phyloP scores from a whole-genome alignment of 2,797 vertebrate genomes.

The Clarias laeviceps region DNA sequence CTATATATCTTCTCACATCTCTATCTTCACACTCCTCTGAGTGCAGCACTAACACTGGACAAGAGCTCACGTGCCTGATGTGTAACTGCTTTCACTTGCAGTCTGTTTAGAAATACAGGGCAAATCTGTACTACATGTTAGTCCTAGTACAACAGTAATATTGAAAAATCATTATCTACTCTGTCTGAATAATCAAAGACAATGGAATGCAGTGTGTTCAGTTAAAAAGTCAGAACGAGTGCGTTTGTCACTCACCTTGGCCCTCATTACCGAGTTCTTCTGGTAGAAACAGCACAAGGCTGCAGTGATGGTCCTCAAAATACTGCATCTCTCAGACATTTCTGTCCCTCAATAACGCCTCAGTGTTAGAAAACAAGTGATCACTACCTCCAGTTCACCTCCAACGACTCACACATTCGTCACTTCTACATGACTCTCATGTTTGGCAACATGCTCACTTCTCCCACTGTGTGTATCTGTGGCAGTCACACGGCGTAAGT shows the following conservation, averaged over 20 bases:
- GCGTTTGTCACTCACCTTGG: conserved; percentile 84
- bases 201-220: neutral
- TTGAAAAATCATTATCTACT: neutral
- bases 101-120: neutral
- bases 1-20: conserved; percentile 24
- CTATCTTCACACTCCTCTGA: conserved; percentile 25
- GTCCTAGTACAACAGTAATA: neutral
- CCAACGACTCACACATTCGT: conserved; percentile 27
- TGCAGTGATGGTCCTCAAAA: conserved; percentile 82
- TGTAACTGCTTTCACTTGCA: neutral
- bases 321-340: conserved; percentile 88
- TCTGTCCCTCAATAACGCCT: conserved; percentile 47
- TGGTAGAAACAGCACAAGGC: conserved; percentile 95
- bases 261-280: conserved; percentile 83
- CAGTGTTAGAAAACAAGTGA: conserved; percentile 24
- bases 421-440: conserved; percentile 18
- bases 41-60: neutral
- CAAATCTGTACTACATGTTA: neutral
- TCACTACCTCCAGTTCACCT: neutral
- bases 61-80: conserved; percentile 6
- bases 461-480: conserved; percentile 37
- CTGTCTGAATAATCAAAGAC: neutral
- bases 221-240: neutral
- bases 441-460: conserved; percentile 26
- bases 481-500: conserved; percentile 16